Evolutionary conservation across 2,113 vertebrate genomes (phyloP).

Genomic region (Spermophilus dauricus): DNA sequence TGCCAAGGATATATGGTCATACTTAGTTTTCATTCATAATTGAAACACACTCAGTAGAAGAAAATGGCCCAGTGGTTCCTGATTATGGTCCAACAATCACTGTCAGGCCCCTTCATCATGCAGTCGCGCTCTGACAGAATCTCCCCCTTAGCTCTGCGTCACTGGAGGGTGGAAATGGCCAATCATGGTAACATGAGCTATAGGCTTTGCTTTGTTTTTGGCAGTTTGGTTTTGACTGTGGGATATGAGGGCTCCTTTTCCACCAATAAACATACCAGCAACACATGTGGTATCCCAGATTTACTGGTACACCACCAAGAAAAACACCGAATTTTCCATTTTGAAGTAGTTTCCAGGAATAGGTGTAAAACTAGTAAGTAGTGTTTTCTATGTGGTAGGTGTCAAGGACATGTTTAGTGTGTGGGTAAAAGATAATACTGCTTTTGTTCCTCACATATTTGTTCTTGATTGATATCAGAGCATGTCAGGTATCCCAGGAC

Average conservation of each 20-base stretch:
- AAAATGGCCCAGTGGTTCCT: slow-evolving; percentile 38
- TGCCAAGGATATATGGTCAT: not conserved
- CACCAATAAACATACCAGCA: not conserved
- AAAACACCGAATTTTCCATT: slow-evolving; percentile 46
- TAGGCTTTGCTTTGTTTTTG: slow-evolving; percentile 35
- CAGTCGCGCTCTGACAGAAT: not conserved
- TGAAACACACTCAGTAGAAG: not conserved
- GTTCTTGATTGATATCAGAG: not conserved
- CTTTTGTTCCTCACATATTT: not conserved
- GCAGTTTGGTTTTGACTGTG: slow-evolving; percentile 53
- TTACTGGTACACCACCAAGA: slow-evolving; percentile 54
- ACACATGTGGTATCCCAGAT: not conserved
- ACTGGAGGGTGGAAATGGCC: slow-evolving; percentile 52
- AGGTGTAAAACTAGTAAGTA: slow-evolving; percentile 44
- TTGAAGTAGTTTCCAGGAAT: slow-evolving; percentile 69
- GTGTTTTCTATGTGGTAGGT: not conserved
- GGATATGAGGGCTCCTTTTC: slow-evolving; percentile 34
- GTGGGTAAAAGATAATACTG: not conserved
- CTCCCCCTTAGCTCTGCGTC: slow-evolving; percentile 26
- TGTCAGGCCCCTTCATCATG: not conserved
- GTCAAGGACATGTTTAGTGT: not conserved
- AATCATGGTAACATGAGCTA: slow-evolving; percentile 49
- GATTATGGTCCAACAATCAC: not conserved
- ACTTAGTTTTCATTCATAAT: slow-evolving; percentile 59
- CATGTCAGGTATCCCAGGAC: not conserved